Evolutionary conservation across 2,113 vertebrate genomes (phyloP).

Genomic region (Lepidiolamprologus cunningtoni): DNA sequence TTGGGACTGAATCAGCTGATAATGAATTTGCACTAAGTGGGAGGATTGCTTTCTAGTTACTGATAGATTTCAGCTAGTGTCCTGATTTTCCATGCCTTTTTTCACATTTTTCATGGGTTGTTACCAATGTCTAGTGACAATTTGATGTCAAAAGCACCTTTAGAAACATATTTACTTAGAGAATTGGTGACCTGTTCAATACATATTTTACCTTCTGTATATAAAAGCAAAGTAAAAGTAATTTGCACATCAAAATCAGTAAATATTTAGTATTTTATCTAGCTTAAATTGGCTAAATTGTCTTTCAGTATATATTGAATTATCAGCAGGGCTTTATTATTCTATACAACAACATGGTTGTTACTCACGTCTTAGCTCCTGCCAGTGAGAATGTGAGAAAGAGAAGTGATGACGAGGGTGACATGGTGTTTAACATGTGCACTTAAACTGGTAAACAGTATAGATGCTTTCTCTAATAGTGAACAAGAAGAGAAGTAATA

Average conservation of each 20-base stretch:
- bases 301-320: background rate
- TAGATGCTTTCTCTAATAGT: background rate
- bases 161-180: background rate
- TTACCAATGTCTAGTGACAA: background rate
- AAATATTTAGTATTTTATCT: background rate
- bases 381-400: background rate
- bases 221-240: background rate
- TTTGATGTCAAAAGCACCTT: background rate
- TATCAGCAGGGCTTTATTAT: background rate
- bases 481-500: background rate
- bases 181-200: background rate
- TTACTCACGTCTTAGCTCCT: background rate
- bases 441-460: background rate
- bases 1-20: background rate
- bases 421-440: background rate
- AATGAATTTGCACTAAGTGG: background rate
- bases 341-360: background rate
- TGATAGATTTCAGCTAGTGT: background rate
- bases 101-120: background rate
- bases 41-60: background rate
- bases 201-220: background rate
- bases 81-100: accelerated
- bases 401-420: background rate
- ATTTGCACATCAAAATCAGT: background rate
- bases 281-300: background rate